Conservation (phyloP, 2,113 vertebrate species). For the Pantherophis guttatus region DNA sequence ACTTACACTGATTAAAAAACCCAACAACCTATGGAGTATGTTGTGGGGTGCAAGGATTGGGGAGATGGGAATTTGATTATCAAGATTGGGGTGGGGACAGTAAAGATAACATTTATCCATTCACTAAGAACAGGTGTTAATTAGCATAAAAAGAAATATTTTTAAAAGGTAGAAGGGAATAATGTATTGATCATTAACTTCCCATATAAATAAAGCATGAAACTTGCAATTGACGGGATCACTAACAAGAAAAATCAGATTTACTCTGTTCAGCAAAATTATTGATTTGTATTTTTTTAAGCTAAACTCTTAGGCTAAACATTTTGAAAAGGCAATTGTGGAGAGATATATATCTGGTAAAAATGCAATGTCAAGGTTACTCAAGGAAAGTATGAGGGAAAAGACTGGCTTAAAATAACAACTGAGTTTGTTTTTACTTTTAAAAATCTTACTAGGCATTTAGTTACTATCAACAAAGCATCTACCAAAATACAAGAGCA, state of each 20-base stretch:
- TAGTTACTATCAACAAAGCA: slow-evolving; percentile 66
- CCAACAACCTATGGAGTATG: slow-evolving; percentile 65
- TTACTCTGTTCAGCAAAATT: slow-evolving; percentile 53
- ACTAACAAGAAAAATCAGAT: slow-evolving; percentile 58
- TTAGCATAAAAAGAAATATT: slow-evolving; percentile 54
- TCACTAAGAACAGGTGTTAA: slow-evolving; percentile 68
- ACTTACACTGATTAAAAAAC: slow-evolving; percentile 67
- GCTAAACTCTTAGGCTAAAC: slow-evolving; percentile 40
- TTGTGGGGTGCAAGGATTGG: slow-evolving; percentile 41
- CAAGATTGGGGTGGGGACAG: slow-evolving; percentile 60
- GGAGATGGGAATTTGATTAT: slow-evolving; percentile 49
- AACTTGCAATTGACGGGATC: slow-evolving; percentile 54
- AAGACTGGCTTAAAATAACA: slow-evolving; percentile 30
- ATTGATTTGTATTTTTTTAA: slow-evolving; percentile 26
- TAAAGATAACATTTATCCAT: slow-evolving; percentile 67
- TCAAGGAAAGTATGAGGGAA: slow-evolving; percentile 21
- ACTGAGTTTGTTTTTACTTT: slow-evolving; percentile 38
- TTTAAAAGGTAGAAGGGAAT: slow-evolving; percentile 43
- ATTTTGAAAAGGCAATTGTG: slow-evolving; percentile 13
- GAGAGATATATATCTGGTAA: slow-evolving; percentile 24
- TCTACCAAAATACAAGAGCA: slow-evolving; percentile 62
- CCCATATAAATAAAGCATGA: slow-evolving; percentile 27
- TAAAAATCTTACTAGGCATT: slow-evolving; percentile 64
- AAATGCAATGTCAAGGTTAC: slow-evolving; percentile 26
- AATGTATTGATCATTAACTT: slow-evolving; percentile 51